Percentiles rank a stretch among this genome's conserved stretches.
These are phyloP conservation scores for Prionace glauca DNA, from an alignment of 2,797 vertebrate genomes.

Conservation along the genomic window DNA sequence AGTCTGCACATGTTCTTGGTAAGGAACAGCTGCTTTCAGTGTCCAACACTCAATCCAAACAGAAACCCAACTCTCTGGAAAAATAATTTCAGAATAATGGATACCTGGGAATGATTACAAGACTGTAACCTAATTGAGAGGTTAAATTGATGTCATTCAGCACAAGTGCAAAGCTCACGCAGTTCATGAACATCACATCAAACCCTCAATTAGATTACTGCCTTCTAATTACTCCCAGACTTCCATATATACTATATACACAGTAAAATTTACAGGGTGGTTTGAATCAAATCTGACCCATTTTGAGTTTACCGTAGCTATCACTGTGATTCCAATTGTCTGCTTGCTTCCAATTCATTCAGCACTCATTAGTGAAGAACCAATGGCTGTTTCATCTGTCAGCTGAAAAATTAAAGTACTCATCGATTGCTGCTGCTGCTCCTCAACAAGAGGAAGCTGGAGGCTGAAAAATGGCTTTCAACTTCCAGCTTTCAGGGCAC, in stretches of 20 bases:
- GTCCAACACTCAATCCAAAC: constrained; percentile 1
- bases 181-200: constrained; percentile 25
- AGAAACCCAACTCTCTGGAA: constrained; percentile 19
- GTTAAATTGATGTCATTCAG: constrained; percentile 35
- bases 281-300: constrained; percentile 8
- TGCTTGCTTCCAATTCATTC: background rate
- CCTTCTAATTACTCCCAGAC: constrained; percentile 26
- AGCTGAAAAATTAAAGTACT: background rate
- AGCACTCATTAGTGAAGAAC: background rate
- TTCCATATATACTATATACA: background rate
- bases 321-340: background rate
- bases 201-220: constrained; percentile 30
- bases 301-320: constrained; percentile 4
- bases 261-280: constrained; percentile 20
- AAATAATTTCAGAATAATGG: constrained; percentile 28
- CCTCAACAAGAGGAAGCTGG: background rate
- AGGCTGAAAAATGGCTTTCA: background rate
- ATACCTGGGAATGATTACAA: constrained; percentile 31
- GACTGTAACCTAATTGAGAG: constrained; percentile 2
- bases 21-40: constrained; percentile 16
- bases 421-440: background rate
- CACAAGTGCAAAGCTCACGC: constrained; percentile 21
- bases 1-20: constrained; percentile 1
- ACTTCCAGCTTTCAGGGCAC: no score
- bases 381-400: background rate